Base-by-base conservation (phyloP, 2,113 vertebrate genomes). In the Calidris pygmaea region DNA sequence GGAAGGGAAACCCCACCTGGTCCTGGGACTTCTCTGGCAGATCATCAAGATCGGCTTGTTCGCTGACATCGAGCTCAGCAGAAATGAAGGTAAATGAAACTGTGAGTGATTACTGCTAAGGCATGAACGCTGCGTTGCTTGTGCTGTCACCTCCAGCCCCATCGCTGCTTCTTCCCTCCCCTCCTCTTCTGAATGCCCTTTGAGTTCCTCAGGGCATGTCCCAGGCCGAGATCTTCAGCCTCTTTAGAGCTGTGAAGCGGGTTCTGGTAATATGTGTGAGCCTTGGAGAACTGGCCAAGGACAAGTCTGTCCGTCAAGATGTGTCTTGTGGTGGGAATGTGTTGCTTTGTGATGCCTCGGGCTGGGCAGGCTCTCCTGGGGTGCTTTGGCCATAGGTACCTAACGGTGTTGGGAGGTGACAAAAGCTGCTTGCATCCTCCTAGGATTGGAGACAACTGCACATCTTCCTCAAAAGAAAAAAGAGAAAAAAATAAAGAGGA, bases 21-120 rank as follows among this genome's bases (percentile, higher is more conserved):
- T 99, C 47, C 98, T 99, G 29, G 99, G 99, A 29, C 98, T 99
- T 10, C 98, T 99, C 58, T 99, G 99, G 99, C 99, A 99, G 98
- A 99, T 99, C 73, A 99, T 99, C 95, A 99, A 99, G 98, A 99
- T 99, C 0, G 99, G 99, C 78, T 97, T 99, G 97, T 99, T 99
- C 1, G 99, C 99, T 1, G 98, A 99, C 93, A 99, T 99, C 5
- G 98, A 99, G 95, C 98, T 99, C 96, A 99, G 99, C 97, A 98
- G 98, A 90, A 99, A 99, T 89, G 99, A 99, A 98, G 99, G 99
- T 99, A 97, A 96, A 41, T 50, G 6, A 58, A 93, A 39, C 19
- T 84, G 10, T 84, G 12, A 60, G 62, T 45, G 45, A 5, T 53
- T 63, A 1, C 66, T 89, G 85, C 68, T 74, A 20, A 45, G 71